Conservation (phyloP, 2,797 vertebrate genomes). For the Gobio occitaniae region DNA sequence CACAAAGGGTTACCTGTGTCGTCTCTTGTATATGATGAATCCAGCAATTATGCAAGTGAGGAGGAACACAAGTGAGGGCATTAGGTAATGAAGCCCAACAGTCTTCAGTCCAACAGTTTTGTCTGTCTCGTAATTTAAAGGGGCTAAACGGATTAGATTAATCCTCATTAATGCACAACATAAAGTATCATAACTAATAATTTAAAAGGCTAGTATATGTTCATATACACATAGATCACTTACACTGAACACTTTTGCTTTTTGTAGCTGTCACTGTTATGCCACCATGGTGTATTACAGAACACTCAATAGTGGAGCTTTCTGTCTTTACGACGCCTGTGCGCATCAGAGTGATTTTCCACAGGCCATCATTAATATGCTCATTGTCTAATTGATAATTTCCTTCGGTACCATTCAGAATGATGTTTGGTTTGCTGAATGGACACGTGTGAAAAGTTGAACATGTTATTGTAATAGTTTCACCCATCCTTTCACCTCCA, state of each 20-base stretch:
- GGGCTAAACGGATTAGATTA: background rate
- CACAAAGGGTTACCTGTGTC: background rate
- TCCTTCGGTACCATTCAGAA: constrained; percentile 31
- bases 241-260: constrained; percentile 29
- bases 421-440: constrained; percentile 4
- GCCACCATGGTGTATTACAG: constrained; percentile 24
- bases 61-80: constrained; percentile 27
- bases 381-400: background rate
- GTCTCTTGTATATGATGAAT: constrained; percentile 31
- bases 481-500: constrained; percentile 30
- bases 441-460: constrained; percentile 44
- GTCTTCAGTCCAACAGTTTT: background rate
- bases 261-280: background rate
- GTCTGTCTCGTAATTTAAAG: background rate
- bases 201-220: background rate
- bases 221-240: background rate
- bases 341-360: constrained; percentile 40
- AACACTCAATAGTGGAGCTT: background rate
- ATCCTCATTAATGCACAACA: background rate
- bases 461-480: constrained; percentile 14
- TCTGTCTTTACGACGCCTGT: constrained; percentile 15
- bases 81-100: constrained; percentile 17
- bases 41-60: constrained; percentile 11
- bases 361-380: background rate
- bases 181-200: background rate